A percentile compares a stretch with the other conserved stretches of the same genome.
Evolutionary conservation across 2,888 invertebrate species (phyloP).

Genomic region (Phyllotreta cruciferae): DNA sequence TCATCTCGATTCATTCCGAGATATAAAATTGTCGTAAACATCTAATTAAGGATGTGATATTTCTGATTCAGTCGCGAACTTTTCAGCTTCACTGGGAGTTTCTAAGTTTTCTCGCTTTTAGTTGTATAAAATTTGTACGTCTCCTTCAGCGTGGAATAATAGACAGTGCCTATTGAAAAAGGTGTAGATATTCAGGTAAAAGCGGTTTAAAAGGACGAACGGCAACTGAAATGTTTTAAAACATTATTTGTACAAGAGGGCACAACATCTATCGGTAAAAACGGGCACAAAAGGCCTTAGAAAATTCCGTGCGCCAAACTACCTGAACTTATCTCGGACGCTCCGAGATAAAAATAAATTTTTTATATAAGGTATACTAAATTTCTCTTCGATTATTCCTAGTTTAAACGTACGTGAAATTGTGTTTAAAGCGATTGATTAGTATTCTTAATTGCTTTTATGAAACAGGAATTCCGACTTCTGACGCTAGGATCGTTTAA

Average conservation of each 20-base stretch:
- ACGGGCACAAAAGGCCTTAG: conserved; percentile 8
- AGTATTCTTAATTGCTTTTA: conserved; percentile 11
- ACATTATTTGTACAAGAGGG: conserved; percentile 17
- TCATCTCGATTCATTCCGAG: too few relatives aligned
- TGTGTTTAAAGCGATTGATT: conserved; percentile 14
- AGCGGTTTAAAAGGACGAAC: conserved; percentile 15
- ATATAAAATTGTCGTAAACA: too few relatives aligned
- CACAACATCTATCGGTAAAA: conserved; percentile 15
- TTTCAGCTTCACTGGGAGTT: too few relatives aligned
- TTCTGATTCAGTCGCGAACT: too few relatives aligned
- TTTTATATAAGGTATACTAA: too few relatives aligned
- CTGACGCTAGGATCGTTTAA: conserved; percentile 3
- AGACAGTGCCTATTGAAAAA: conserved; percentile 11
- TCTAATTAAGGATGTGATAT: too few relatives aligned
- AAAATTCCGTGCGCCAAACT: conserved; percentile 2
- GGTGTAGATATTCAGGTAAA: conserved; percentile 20
- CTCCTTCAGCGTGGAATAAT: conserved; percentile 4
- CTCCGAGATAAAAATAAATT: too few relatives aligned
- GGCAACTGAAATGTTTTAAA: conserved; percentile 14
- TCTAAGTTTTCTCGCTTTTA: too few relatives aligned
- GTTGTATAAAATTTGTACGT: too few relatives aligned
- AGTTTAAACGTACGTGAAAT: conserved; percentile 1
- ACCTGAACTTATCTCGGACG: conserved; percentile 1
- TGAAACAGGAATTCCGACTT: conserved; percentile 9
- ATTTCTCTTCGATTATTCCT: too few relatives aligned